Percentiles rank a stretch among this genome's conserved stretches.
These are phyloP conservation scores for Trichechus manatus DNA, from an alignment of 2,113 vertebrate species.

Conservation along the genomic window DNA sequence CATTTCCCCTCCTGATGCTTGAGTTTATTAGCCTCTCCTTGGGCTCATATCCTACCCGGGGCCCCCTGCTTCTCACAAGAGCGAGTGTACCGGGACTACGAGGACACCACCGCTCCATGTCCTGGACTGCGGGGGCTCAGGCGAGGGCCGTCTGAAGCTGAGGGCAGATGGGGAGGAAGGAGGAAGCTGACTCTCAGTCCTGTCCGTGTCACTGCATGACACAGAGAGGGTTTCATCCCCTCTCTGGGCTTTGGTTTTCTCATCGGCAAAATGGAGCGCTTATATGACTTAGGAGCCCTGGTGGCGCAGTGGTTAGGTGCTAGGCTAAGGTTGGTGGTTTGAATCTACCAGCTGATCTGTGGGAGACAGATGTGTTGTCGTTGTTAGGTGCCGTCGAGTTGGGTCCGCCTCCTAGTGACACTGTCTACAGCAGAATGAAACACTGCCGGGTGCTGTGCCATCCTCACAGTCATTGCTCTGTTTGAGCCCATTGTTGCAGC, in stretches of 20 bases:
- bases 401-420: too few species aligned
- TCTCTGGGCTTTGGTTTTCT: not conserved
- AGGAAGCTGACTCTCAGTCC: accelerated
- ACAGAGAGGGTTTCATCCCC: accelerated
- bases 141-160: too few species aligned
- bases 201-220: not conserved
- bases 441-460: too few species aligned
- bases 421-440: too few species aligned
- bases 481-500: too few species aligned
- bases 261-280: not conserved
- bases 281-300: not conserved
- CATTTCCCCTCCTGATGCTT: not conserved
- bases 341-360: not conserved
- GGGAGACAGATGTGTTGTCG: not conserved
- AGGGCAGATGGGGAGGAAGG: not conserved
- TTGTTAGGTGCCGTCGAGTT: too few species aligned
- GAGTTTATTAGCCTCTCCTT: not conserved
- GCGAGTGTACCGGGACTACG: not conserved
- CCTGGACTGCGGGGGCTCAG: not conserved
- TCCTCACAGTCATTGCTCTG: too few species aligned
- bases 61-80: not conserved
- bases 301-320: too few species aligned
- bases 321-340: not conserved
- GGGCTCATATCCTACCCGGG: not conserved
- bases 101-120: not conserved